Evolutionary conservation across 2,113 vertebrate genomes (phyloP), one percentile per base, ranked within the genome.

Genomic region (Tetraodon nigroviridis): DNA sequence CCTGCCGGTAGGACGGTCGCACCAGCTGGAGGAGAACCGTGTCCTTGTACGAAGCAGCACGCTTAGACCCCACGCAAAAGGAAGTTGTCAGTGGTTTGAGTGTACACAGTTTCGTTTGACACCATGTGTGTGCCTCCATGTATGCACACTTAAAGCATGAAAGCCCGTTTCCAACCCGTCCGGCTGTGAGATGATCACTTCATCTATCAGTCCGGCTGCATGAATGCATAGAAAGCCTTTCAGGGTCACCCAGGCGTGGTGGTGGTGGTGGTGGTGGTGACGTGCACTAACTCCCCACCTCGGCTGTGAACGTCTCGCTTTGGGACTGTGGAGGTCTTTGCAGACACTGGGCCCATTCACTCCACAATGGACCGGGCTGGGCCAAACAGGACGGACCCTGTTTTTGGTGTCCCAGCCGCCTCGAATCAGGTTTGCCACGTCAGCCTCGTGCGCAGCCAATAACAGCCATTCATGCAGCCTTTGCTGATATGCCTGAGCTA

Each of bases 321-420:
- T 45, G 55, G 55, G 17, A 11, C 27, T 44, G 16, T 11, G 37
- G n/a, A 8, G 5, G 44, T 21, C 18, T 32, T 32, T n/a, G 5
- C 56, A 70, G 27, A 68, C 56, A 75, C 47, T 57, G 50, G 56
- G 20, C 3, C 49, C 44, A 47, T 61, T 78, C 53, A 65, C 17
- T 51, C n/a, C 61, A 68, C 69, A 75, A 47, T 51, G 24, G 59
- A 63, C 47, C n/a, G 16, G 15, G 44, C 37, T 5, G 32, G 37
- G 73, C 51, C 51, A 59, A 66, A 67, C 67, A 55, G 75, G 58
- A 62, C 73, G 20, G 59, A 44, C 63, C 47, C 69, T 84, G 72
- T 76, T 78, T 37, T 64, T 48, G 56, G 48, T 69, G 40, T 79
- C 53, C 59, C 79, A 49, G 58, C 66, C 69, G 59, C 63, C 64